These are phyloP conservation scores for Butorides virescens DNA, from an alignment of 2,113 vertebrate species.

Conservation along the genomic window DNA sequence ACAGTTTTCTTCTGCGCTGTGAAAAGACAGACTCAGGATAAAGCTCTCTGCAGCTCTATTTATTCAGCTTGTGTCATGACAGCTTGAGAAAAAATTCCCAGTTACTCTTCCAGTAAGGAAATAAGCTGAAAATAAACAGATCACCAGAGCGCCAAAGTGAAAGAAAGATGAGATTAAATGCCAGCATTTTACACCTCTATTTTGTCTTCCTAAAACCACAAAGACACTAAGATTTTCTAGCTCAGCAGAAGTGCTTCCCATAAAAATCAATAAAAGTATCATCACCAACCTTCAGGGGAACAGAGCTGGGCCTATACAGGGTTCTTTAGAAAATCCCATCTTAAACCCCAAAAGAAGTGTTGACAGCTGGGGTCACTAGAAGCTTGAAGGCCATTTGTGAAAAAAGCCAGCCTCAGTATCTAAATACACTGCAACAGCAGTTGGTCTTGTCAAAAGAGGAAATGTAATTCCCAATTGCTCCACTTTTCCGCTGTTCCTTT, in stretches of 20 bases:
- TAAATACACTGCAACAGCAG: not conserved
- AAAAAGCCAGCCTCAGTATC: not conserved
- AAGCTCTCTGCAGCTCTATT: not conserved
- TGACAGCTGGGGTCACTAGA: not conserved
- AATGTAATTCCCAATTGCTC: not conserved
- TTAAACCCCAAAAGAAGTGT: not conserved
- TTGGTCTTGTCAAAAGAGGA: not conserved
- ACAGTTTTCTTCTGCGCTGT: not conserved
- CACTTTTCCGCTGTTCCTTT: not conserved
- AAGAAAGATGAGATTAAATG: not conserved
- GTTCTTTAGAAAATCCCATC: not conserved
- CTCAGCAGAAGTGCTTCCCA: not conserved
- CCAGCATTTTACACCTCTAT: not conserved
- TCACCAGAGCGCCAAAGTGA: not conserved
- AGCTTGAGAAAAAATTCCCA: constrained; percentile 2
- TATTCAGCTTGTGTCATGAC: constrained; percentile 43
- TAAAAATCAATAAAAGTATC: not conserved
- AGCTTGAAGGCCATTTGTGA: not conserved
- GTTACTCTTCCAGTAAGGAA: not conserved
- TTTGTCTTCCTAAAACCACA: not conserved
- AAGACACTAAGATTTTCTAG: not conserved
- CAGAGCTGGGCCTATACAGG: not conserved
- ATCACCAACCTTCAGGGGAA: not conserved
- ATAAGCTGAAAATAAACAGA: constrained; percentile 23
- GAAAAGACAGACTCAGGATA: not conserved